Percentiles rank a stretch among this genome's conserved stretches.
These are phyloP conservation scores for Hypomesus transpacificus DNA, from an alignment of 2,113 vertebrate species.

Conservation along the genomic window DNA sequence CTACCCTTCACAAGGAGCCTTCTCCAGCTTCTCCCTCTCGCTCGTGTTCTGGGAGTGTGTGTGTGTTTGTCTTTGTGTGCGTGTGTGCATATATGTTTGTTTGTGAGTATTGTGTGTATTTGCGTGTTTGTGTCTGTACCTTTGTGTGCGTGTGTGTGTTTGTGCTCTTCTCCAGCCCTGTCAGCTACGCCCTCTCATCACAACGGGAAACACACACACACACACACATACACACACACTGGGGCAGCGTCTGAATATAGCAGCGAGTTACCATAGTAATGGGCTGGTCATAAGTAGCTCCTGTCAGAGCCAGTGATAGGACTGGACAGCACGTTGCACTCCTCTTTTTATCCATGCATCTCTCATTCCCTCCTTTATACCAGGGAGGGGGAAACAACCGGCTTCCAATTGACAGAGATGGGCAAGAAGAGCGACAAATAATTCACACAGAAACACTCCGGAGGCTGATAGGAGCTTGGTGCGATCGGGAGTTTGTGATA, in stretches of 20 bases:
- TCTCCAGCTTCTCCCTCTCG: too few species aligned
- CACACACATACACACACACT: constrained; percentile 37
- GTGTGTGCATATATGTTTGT: constrained; percentile 13
- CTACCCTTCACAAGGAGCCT: constrained; percentile 40
- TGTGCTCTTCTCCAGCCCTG: constrained; percentile 42
- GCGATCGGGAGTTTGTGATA: too few species aligned
- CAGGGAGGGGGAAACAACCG: neutral
- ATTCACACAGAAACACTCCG: constrained; percentile 48
- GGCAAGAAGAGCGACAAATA: constrained; percentile 51
- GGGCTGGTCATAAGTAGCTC: constrained; percentile 62
- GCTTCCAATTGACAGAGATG: neutral
- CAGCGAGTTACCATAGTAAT: constrained; percentile 75
- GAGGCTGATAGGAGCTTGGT: constrained; percentile 54
- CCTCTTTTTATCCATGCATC: constrained; percentile 66
- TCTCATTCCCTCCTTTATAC: constrained; percentile 60
- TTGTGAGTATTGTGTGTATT: neutral
- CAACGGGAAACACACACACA: constrained; percentile 49
- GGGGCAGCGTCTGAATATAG: constrained; percentile 67
- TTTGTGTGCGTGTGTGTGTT: neutral
- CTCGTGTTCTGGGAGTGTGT: neutral
- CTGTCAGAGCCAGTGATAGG: constrained; percentile 59
- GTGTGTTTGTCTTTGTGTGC: neutral
- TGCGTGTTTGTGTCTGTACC: neutral
- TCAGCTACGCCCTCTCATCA: constrained; percentile 68
- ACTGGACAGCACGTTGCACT: constrained; percentile 66